Percentiles rank a stretch among this genome's conserved stretches.
Evolutionary conservation across 1,140 invertebrate genomes (phyloP).

Genomic region (Thaumatotibia leucotreta): DNA sequence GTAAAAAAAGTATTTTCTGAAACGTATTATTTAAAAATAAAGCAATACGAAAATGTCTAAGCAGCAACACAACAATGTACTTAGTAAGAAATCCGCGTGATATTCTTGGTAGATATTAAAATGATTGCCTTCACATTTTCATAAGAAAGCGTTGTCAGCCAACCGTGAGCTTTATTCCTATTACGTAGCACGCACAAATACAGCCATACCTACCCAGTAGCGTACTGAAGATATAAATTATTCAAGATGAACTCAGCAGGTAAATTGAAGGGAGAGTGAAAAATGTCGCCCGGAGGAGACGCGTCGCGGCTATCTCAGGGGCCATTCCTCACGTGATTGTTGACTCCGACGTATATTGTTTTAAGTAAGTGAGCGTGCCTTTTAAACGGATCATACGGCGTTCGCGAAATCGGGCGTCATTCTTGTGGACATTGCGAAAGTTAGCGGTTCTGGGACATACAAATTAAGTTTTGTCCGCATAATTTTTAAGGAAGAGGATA

Average conservation of each 20-base stretch:
- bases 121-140: slow-evolving; percentile 2
- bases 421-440: no score
- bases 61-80: background rate
- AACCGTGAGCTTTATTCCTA: background rate
- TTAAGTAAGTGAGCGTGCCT: background rate
- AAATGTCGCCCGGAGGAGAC: slow-evolving; percentile 30
- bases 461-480: no score
- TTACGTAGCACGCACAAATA: background rate
- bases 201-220: background rate
- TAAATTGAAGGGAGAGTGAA: slow-evolving; percentile 38
- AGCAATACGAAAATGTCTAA: background rate
- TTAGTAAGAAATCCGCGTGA: slow-evolving; percentile 7
- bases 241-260: slow-evolving; percentile 36
- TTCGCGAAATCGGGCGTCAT: no score
- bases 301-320: slow-evolving; percentile 20
- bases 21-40: background rate
- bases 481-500: no score
- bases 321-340: slow-evolving; percentile 29
- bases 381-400: no score
- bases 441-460: no score
- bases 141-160: background rate
- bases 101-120: background rate
- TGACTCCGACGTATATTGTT: slow-evolving; percentile 15
- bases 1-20: background rate
- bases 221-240: slow-evolving; percentile 34